A percentile compares a stretch with the other conserved stretches of the same genome.
Evolutionary conservation across 2,797 vertebrate genomes (phyloP).

Genomic region (Galagoides demidoff): DNA sequence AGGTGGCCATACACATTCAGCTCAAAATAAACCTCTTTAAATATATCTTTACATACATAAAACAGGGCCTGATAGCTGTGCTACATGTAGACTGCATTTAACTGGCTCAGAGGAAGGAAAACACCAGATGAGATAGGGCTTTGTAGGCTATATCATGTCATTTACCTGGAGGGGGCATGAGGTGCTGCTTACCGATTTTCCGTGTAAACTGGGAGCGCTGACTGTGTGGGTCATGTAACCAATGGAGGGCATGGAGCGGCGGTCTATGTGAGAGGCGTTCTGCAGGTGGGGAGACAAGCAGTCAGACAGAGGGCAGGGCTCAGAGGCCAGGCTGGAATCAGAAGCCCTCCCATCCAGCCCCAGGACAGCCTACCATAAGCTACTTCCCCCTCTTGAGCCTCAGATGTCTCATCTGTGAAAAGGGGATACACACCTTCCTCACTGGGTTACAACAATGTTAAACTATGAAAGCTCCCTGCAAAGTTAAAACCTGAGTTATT

Average conservation of each 20-base stretch:
- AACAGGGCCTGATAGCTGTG: background rate
- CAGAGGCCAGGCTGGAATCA: background rate
- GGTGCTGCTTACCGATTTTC: slow-evolving; percentile 94
- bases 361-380: background rate
- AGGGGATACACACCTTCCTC: too few relatives aligned
- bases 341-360: background rate
- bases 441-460: background rate
- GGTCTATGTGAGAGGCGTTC: slow-evolving; percentile 92
- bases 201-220: slow-evolving; percentile 97
- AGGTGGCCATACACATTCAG: background rate
- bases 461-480: background rate
- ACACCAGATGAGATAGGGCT: background rate
- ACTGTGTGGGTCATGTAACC: slow-evolving; percentile 99
- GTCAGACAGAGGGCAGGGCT: background rate
- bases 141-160: fast-evolving
- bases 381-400: background rate
- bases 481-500: background rate
- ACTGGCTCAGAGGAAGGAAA: background rate
- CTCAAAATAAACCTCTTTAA: background rate
- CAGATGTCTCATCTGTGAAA: background rate
- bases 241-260: slow-evolving; percentile 96
- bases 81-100: background rate
- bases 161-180: background rate
- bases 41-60: background rate
- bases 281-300: slow-evolving; percentile 82